Base-by-base conservation (phyloP, 2,888 invertebrate genomes). In the Zygaena filipendulae region DNA sequence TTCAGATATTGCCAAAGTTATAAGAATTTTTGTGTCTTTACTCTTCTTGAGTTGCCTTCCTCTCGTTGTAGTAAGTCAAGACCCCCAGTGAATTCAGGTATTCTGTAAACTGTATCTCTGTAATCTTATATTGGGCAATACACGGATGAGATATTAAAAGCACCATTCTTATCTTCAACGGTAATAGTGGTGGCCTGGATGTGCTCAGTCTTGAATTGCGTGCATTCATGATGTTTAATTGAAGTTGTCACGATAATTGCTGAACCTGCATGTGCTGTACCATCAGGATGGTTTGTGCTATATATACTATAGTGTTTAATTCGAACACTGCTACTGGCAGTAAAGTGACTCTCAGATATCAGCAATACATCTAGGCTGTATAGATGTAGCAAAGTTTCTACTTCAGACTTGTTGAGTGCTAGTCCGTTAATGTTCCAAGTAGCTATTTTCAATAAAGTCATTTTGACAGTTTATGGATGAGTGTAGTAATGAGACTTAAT, bases 381-480 rank as follows among this genome's bases (percentile, higher is more conserved):
- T 23, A 13, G 6, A 0, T n/a, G 4, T 6, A 42, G 16, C 1
- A 43, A 7, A 1, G 28, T 5, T 16, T 39, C 30, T 2, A 42
- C 25, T 7, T 45, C 39, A 6, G 16, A 2, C 13, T 19, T 31
- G 8, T 42, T 42, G 5, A 38, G 34, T 3, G 35, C 2, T 3
- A 44, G 25, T 4, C 42, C 42, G 23, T 41, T 35, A 5, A 32
- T 27, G 32, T 45, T 43, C 39, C 39, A 45, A 1, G 38, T 36
- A 1, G 38, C 40, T 21, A 43, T 24, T 5, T 29, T 21, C 2
- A 23, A 7, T 11, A 9, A 22, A 36, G 14, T 9, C 29, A 36
- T 36, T 26, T 29, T 22, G 20, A 7, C 8, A 25, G 7, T 30
- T 26, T 33, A 10, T 29, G 10, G 21, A 39, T 13, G 9, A 38